phyloP scores from a whole-genome alignment of 2,113 vertebrate genomes.

The Recurvirostra avosetta region DNA sequence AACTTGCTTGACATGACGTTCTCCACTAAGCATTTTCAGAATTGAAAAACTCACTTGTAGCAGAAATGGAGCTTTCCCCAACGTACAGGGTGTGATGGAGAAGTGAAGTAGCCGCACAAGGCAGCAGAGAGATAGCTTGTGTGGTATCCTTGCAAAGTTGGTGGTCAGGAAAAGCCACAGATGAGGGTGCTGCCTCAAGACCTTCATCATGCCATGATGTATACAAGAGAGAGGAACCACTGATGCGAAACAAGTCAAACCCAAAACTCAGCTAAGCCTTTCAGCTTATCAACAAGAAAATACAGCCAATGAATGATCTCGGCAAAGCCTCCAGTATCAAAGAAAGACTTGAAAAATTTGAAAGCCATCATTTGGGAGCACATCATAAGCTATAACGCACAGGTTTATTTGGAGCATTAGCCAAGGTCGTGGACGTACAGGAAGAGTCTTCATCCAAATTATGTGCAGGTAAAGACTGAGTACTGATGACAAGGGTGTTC shows the following conservation, averaged over 20 bases:
- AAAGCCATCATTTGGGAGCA: neutral
- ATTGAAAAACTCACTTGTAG: neutral
- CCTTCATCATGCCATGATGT: neutral
- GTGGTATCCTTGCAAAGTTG: neutral
- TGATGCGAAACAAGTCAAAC: neutral
- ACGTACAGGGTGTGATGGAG: accelerated
- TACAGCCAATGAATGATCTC: neutral
- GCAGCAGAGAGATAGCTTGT: neutral
- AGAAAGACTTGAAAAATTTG: neutral
- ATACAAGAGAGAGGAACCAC: neutral
- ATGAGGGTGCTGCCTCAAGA: neutral
- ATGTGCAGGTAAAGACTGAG: accelerated
- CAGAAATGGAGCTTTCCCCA: neutral
- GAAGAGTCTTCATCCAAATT: neutral
- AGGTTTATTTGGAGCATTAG: neutral
- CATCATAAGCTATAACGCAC: neutral
- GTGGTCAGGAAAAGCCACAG: neutral
- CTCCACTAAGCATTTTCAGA: neutral
- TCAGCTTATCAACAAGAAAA: neutral
- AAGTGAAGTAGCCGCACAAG: neutral
- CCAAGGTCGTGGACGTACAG: neutral
- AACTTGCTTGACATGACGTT: neutral
- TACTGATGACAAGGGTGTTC: neutral
- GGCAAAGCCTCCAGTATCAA: neutral
- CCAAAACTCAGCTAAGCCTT: neutral